Evolutionary conservation across 1,140 invertebrate genomes (phyloP).

Genomic region (Psilanteris sp.): DNA sequence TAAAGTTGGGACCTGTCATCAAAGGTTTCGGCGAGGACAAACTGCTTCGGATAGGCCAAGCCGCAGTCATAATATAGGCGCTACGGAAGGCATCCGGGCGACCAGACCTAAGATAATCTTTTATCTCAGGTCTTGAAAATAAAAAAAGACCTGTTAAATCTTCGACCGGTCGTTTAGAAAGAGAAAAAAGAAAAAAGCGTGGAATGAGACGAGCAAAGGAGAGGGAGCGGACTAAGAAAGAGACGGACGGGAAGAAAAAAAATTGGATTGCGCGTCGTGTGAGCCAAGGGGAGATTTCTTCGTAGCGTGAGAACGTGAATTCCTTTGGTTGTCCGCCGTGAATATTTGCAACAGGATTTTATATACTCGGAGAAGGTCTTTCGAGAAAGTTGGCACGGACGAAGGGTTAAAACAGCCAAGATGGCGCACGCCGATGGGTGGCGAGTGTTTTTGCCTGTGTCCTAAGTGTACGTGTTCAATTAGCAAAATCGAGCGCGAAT

Average conservation of each 20-base stretch:
- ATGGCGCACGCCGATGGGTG: constrained; percentile 7
- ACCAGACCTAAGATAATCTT: constrained; percentile 47
- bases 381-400: neutral
- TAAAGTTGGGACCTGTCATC: constrained; percentile 36
- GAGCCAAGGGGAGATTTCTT: constrained; percentile 41
- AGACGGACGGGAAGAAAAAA: constrained; percentile 42
- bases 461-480: neutral
- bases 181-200: constrained; percentile 42
- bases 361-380: constrained; percentile 64
- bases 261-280: constrained; percentile 52
- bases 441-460: neutral
- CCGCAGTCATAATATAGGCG: constrained; percentile 30
- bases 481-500: constrained; percentile 2
- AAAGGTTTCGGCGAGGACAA: constrained; percentile 28
- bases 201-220: too few relatives aligned
- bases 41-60: constrained; percentile 39
- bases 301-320: constrained; percentile 72
- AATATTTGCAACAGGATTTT: constrained; percentile 68
- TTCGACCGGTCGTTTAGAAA: constrained; percentile 53
- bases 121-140: constrained; percentile 59
- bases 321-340: constrained; percentile 68
- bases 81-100: constrained; percentile 29
- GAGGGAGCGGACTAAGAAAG: too few relatives aligned
- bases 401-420: constrained; percentile 48
- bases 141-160: constrained; percentile 63